These are phyloP conservation scores for Drosophila imparisetae DNA, from an alignment of 2,888 invertebrate genomes.

Conservation along the genomic window DNA sequence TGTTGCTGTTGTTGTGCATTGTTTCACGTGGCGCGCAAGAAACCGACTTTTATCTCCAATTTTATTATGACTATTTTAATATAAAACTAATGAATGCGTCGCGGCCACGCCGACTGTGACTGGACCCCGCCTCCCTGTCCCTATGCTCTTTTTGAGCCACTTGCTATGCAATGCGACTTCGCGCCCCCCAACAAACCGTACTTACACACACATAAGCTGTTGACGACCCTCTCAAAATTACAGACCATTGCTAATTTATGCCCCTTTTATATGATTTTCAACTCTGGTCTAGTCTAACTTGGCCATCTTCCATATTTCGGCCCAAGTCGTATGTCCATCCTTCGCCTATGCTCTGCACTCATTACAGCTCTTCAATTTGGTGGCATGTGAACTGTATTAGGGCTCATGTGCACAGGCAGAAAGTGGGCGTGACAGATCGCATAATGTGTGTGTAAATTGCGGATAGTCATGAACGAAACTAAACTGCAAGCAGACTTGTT, in stretches of 20 bases:
- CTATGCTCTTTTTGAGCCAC: slow-evolving; percentile 4
- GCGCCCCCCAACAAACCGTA: slow-evolving; percentile 33
- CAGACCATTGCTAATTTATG: slow-evolving; percentile 81
- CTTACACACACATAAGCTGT: slow-evolving; percentile 62
- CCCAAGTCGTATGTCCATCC: slow-evolving; percentile 22
- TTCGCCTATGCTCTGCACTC: slow-evolving; percentile 34
- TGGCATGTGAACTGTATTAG: slow-evolving; percentile 48
- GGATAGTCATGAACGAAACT: slow-evolving; percentile 45
- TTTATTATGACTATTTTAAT: slow-evolving; percentile 80
- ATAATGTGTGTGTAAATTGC: slow-evolving; percentile 46
- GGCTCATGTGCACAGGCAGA: slow-evolving; percentile 32
- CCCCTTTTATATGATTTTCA: slow-evolving; percentile 75
- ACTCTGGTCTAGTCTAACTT: slow-evolving; percentile 30
- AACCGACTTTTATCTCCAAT: slow-evolving; percentile 71
- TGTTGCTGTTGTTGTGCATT: slow-evolving; percentile 54
- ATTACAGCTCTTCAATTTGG: slow-evolving; percentile 19
- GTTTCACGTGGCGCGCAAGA: slow-evolving; percentile 57
- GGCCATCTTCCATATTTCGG: slow-evolving; percentile 19
- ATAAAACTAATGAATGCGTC: slow-evolving; percentile 79
- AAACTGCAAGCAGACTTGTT: not conserved
- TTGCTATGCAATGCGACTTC: slow-evolving; percentile 42
- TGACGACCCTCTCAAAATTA: slow-evolving; percentile 76
- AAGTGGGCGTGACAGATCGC: slow-evolving; percentile 61
- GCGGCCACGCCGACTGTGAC: slow-evolving; percentile 70
- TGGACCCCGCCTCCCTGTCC: slow-evolving; percentile 14